These are phyloP conservation scores for Trissolcus basalis DNA, from an alignment of 1,140 invertebrate species.

Conservation along the genomic window DNA sequence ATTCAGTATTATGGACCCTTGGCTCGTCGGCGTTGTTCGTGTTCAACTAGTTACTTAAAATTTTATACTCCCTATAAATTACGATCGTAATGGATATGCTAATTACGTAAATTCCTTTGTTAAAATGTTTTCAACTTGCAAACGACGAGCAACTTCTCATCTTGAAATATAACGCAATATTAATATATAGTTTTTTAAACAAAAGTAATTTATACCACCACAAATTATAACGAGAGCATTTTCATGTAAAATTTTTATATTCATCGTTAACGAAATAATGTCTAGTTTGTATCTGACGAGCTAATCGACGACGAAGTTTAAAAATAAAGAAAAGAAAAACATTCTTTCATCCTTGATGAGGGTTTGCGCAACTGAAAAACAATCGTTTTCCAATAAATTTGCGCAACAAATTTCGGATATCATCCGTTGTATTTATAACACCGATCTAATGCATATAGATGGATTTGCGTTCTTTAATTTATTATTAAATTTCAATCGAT, in stretches of 20 bases:
- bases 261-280: too few relatives aligned
- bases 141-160: slow-evolving; percentile 23
- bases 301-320: too few relatives aligned
- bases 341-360: too few relatives aligned
- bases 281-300: too few relatives aligned
- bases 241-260: too few relatives aligned
- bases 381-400: slow-evolving; percentile 48
- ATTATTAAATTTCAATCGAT: slow-evolving; percentile 35
- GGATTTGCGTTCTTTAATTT: slow-evolving; percentile 38
- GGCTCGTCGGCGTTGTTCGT: slow-evolving; percentile 20
- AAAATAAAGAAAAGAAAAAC: slow-evolving; percentile 48
- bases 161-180: slow-evolving; percentile 24
- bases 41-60: slow-evolving; percentile 51
- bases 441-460: slow-evolving; percentile 37
- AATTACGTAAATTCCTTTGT: slow-evolving; percentile 55
- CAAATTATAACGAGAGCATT: too few relatives aligned
- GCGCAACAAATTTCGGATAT: slow-evolving; percentile 44
- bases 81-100: slow-evolving; percentile 55
- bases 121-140: slow-evolving; percentile 47
- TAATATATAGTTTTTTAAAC: slow-evolving; percentile 4
- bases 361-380: slow-evolving; percentile 26
- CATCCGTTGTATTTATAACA: slow-evolving; percentile 38
- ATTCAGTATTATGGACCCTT: slow-evolving; percentile 54
- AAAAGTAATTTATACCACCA: slow-evolving; percentile 34
- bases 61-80: slow-evolving; percentile 57